Percentiles rank a stretch among this genome's conserved stretches.
phyloP scores from a whole-genome alignment of 2,888 invertebrate species.

The Drosophila demipolita region DNA sequence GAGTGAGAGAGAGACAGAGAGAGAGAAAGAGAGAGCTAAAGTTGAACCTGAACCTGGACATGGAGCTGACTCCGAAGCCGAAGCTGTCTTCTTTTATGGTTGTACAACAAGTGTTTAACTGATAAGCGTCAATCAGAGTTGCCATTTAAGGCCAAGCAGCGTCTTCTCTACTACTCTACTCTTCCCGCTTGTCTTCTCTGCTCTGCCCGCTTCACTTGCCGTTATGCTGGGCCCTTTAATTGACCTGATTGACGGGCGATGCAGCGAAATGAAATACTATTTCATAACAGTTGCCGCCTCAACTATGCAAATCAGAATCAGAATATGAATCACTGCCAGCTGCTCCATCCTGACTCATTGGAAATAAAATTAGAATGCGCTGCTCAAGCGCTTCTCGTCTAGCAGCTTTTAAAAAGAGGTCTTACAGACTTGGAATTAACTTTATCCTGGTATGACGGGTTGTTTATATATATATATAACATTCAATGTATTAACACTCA shows the following conservation, averaged over 20 bases:
- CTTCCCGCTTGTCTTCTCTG: background rate
- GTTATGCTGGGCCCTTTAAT: slow-evolving; percentile 65
- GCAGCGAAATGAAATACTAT: slow-evolving; percentile 23
- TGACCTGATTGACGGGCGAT: slow-evolving; percentile 62
- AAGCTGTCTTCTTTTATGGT: slow-evolving; percentile 15
- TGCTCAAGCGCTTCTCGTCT: background rate
- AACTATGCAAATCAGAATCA: slow-evolving; percentile 40
- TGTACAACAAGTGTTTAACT: slow-evolving; percentile 21
- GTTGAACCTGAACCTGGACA: slow-evolving; percentile 22
- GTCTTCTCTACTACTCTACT: background rate
- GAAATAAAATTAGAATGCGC: background rate
- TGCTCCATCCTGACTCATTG: slow-evolving; percentile 5
- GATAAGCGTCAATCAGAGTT: slow-evolving; percentile 42
- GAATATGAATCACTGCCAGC: slow-evolving; percentile 30
- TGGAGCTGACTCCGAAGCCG: slow-evolving; percentile 2
- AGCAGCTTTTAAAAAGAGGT: background rate
- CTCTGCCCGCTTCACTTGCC: slow-evolving; percentile 65
- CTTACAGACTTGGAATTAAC: background rate
- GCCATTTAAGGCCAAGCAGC: slow-evolving; percentile 27
- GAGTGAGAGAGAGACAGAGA: slow-evolving; percentile 10
- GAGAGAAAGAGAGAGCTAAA: background rate
- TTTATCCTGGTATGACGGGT: background rate
- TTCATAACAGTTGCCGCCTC: slow-evolving; percentile 50
- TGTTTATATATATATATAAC: background rate
- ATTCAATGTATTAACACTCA: background rate